Conservation (phyloP, 2,113 vertebrate genomes). For the Aix galericulata region DNA sequence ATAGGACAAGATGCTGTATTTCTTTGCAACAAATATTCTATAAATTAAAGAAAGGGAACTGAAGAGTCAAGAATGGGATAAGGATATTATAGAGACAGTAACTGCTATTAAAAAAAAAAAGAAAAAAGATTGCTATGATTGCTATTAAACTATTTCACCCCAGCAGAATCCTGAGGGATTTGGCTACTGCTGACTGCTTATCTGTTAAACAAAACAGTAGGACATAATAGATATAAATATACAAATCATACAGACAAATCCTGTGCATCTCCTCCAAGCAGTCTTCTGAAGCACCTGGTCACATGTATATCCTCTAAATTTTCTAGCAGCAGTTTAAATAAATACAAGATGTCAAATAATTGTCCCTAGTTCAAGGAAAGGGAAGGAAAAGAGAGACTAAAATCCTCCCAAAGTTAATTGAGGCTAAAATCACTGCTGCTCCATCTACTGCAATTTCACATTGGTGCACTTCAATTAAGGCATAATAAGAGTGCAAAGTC, state of each 20-base stretch:
- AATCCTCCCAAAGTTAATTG: constrained; percentile 74
- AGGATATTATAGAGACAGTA: constrained; percentile 13
- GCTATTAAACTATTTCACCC: constrained; percentile 62
- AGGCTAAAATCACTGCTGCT: constrained; percentile 71
- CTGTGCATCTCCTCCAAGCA: not conserved
- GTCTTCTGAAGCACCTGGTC: constrained; percentile 28
- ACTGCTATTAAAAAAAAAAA: constrained; percentile 35
- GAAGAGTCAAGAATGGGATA: constrained; percentile 44
- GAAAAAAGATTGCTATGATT: not conserved
- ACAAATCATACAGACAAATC: constrained; percentile 41
- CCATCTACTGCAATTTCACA: constrained; percentile 78
- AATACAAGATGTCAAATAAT: constrained; percentile 73
- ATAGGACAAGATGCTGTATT: not conserved
- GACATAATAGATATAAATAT: constrained; percentile 8
- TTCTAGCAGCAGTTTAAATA: constrained; percentile 70
- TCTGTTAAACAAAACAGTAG: constrained; percentile 66
- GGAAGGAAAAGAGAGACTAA: constrained; percentile 39
- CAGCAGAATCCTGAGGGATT: constrained; percentile 56
- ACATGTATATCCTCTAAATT: constrained; percentile 21
- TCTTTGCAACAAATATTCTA: not conserved
- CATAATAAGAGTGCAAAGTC: constrained; percentile 81
- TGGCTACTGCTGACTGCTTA: constrained; percentile 46
- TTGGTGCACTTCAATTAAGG: constrained; percentile 84
- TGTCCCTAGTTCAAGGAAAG: constrained; percentile 51
- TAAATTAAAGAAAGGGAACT: constrained; percentile 12